These are phyloP conservation scores for Forbesichthys agassizii DNA, from an alignment of 2,113 vertebrate genomes.

Conservation along the genomic window DNA sequence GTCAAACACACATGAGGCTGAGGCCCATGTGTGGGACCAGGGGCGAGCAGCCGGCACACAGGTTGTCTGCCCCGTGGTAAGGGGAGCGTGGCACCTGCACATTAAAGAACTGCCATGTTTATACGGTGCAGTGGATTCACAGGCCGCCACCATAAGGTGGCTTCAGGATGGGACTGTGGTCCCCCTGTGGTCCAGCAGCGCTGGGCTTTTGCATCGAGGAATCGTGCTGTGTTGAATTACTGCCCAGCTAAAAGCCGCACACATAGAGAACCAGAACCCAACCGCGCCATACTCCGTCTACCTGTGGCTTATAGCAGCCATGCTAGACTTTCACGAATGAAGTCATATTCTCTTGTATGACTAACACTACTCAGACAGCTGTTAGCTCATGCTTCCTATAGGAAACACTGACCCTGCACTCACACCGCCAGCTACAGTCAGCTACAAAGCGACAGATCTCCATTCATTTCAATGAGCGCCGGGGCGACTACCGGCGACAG, in stretches of 20 bases:
- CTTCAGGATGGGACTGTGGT: slow-evolving; percentile 7
- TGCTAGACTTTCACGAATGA: not conserved
- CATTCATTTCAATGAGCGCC: too few species aligned
- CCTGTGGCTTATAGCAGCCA: not conserved
- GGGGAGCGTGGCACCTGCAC: slow-evolving; percentile 51
- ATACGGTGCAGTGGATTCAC: slow-evolving; percentile 44
- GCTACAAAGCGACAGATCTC: too few species aligned
- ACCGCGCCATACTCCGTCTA: not conserved
- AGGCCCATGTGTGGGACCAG: slow-evolving; percentile 19
- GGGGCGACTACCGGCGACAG: too few species aligned
- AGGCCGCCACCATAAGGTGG: slow-evolving; percentile 22
- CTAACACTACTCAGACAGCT: not conserved
- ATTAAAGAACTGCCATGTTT: slow-evolving; percentile 57
- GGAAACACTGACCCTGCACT: too few species aligned
- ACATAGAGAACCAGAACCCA: slow-evolving; percentile 9
- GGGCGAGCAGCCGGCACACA: slow-evolving; percentile 32
- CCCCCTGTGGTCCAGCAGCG: slow-evolving; percentile 2
- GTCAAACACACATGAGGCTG: slow-evolving; percentile 30
- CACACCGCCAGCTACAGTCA: too few species aligned
- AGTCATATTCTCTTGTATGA: not conserved
- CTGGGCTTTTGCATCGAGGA: not conserved
- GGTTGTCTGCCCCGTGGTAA: slow-evolving; percentile 48
- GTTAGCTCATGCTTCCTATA: not conserved
- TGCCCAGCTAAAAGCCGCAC: not conserved
- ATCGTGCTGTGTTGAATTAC: not conserved